These are phyloP conservation scores for Musca domestica DNA, from an alignment of 1,140 invertebrate genomes.

Conservation along the genomic window DNA sequence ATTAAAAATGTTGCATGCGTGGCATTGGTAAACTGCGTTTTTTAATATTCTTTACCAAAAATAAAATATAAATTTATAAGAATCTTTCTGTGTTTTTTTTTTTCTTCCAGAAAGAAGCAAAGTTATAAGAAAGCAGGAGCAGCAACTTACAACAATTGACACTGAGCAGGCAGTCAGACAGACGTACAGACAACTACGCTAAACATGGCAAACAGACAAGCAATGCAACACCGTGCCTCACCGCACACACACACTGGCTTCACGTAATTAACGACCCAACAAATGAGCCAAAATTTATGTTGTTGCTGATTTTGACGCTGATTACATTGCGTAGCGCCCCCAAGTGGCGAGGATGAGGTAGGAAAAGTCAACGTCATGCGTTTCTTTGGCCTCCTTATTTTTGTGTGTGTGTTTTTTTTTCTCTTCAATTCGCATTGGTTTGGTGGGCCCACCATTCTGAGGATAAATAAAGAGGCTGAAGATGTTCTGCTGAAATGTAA, in stretches of 20 bases:
- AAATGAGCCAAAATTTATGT: conserved; percentile 21
- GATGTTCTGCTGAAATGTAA: background rate
- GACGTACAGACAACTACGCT: background rate
- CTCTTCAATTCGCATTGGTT: background rate
- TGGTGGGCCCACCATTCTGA: background rate
- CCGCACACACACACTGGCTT: background rate
- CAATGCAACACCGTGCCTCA: too few relatives aligned
- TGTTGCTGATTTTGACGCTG: conserved; percentile 20
- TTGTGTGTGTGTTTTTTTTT: background rate
- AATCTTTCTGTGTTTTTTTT: background rate
- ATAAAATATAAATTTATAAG: too few relatives aligned
- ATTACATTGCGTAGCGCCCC: conserved; percentile 20
- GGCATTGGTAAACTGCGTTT: too few relatives aligned
- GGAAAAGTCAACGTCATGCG: background rate
- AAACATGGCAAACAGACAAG: too few relatives aligned
- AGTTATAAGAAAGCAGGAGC: background rate
- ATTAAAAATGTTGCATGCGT: too few relatives aligned
- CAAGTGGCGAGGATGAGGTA: background rate
- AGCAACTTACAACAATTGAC: background rate
- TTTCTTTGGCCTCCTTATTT: too few relatives aligned
- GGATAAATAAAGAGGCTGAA: too few relatives aligned
- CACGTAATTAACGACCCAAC: conserved; percentile 19
- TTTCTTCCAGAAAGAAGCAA: background rate
- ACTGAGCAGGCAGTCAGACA: background rate
- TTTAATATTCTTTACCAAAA: too few relatives aligned